Base-by-base conservation (phyloP, 2,113 vertebrate genomes). In the Carettochelys insculpta region DNA sequence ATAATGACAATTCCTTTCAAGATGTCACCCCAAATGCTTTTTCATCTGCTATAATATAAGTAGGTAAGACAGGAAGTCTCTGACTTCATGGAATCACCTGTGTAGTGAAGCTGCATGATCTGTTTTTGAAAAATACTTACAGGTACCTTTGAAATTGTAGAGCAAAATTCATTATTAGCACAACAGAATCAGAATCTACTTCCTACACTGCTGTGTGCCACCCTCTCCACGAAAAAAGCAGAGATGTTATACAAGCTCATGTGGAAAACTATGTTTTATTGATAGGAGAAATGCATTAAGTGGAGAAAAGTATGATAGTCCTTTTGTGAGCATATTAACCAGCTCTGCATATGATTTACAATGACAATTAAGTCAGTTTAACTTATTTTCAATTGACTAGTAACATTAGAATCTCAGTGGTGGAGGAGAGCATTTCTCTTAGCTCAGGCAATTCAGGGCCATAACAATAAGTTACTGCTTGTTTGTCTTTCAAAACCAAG, bases 341-440 rank as follows among this genome's bases (percentile, higher is more conserved):
- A 80, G 34, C 53, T 76, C n/a, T 68, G 19, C 20, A 71, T 82
- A 77, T 8, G 8, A 65, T 79, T 68, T 75, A 51, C 92, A 81
- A 80, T 51, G 54, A 87, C 10, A 81, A 29, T 56, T 80, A 51
- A 86, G 34, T 34, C 45, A 86, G 61, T 83, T 87, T 14, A 75
- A 61, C 84, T 84, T 80, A 52, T 83, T 53, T 83, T 77, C 20
- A n/a, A 61, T 83, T 75, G 10, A 3, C 82, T 87, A 38, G 4
- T 10, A 14, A 50, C 29, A 73, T 76, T 24, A 82, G 41, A 48
- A 88, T 41, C 11, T 4, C 27, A 80, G 5, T 51, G 9, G 79
- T 43, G 51, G 38, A 61, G 27, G 17, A 38, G 27, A 61, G 27
- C 54, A 43, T 45, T 45, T 47, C 61, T 29, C 54, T 61, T n/a